Evolutionary conservation across 1,140 invertebrate species (phyloP).

Genomic region (Ladona fulva): DNA sequence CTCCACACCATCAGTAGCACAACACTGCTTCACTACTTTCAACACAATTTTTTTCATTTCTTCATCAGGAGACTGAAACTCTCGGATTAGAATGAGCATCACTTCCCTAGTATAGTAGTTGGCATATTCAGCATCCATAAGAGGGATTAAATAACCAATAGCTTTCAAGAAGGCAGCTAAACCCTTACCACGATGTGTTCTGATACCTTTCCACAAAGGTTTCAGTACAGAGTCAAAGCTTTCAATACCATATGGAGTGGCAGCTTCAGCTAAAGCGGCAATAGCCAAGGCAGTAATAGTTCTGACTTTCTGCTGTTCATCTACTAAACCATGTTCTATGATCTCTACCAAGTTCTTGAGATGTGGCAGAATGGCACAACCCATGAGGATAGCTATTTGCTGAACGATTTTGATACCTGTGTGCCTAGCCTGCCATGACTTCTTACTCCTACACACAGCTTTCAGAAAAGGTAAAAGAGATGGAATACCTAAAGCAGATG

Average conservation of each 20-base stretch:
- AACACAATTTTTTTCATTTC: conserved; percentile 99
- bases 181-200: conserved; percentile 96
- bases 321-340: conserved; percentile 93
- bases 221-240: conserved; percentile 99
- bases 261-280: conserved; percentile 94
- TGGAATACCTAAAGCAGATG: conserved; percentile 93
- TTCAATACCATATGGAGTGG: conserved; percentile 98
- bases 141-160: conserved; percentile 96
- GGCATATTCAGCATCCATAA: conserved; percentile 99
- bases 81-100: conserved; percentile 98
- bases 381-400: conserved; percentile 99
- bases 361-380: conserved; percentile 98
- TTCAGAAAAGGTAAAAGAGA: conserved; percentile 96
- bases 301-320: conserved; percentile 77
- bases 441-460: conserved; percentile 98
- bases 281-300: conserved; percentile 99
- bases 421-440: conserved; percentile 99
- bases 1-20: conserved; percentile 98
- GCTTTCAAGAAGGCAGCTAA: conserved; percentile 98
- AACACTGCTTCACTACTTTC: conserved; percentile 99
- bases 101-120: conserved; percentile 99
- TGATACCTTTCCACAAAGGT: conserved; percentile 98
- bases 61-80: conserved; percentile 99
- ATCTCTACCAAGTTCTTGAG: conserved; percentile 97
- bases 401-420: conserved; percentile 99